Conservation (phyloP, 1,140 invertebrate species). For the Diabrotica undecimpunctata region DNA sequence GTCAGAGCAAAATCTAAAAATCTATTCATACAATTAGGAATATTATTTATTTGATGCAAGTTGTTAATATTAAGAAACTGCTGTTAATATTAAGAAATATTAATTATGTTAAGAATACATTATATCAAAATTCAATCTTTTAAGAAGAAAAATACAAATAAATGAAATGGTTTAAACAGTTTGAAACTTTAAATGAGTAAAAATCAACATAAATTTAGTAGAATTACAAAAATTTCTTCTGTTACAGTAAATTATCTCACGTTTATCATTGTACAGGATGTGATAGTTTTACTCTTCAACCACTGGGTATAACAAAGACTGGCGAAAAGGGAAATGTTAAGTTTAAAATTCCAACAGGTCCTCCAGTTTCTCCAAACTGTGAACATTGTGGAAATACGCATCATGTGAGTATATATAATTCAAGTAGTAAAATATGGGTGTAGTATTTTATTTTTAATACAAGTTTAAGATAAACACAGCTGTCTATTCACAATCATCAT, state of each 20-base stretch:
- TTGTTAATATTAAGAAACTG: too few relatives aligned
- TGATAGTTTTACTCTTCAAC: constrained; percentile 72
- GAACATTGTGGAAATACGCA: constrained; percentile 71
- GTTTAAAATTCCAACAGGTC: constrained; percentile 63
- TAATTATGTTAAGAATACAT: neutral
- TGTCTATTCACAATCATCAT: too few relatives aligned
- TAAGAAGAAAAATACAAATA: neutral
- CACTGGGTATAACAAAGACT: constrained; percentile 63
- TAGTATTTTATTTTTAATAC: too few relatives aligned
- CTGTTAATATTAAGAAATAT: too few relatives aligned
- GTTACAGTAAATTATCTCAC: constrained; percentile 74
- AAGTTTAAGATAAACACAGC: too few relatives aligned
- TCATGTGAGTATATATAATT: constrained; percentile 54
- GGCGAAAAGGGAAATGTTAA: constrained; percentile 59
- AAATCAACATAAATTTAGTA: too few relatives aligned
- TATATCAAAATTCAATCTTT: too few relatives aligned
- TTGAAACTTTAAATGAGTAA: too few relatives aligned
- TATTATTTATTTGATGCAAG: too few relatives aligned
- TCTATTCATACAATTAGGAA: too few relatives aligned
- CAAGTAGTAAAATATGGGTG: neutral
- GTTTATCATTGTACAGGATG: constrained; percentile 89
- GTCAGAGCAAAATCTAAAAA: too few relatives aligned
- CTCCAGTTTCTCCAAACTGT: constrained; percentile 65
- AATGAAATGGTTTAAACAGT: too few relatives aligned
- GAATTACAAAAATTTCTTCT: constrained; percentile 19